A percentile compares a stretch with the other conserved stretches of the same genome.
These are phyloP conservation scores for Brachyptera risi DNA, from an alignment of 2,888 invertebrate species.

Conservation along the genomic window DNA sequence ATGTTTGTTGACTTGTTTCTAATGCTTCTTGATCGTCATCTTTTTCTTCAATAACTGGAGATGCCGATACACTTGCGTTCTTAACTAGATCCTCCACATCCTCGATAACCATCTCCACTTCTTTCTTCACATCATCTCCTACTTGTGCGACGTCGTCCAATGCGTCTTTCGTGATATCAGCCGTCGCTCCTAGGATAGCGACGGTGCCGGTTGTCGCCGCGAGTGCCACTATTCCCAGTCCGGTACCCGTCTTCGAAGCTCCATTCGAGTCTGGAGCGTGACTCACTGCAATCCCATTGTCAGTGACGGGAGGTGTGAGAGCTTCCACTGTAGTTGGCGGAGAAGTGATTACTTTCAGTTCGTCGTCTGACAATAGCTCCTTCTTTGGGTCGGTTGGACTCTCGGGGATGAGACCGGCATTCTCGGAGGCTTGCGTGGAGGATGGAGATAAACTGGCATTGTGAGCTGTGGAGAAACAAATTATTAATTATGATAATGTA, in stretches of 20 bases:
- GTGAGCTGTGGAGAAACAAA: slow-evolving; percentile 27
- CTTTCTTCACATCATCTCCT: not conserved
- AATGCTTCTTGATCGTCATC: too few species aligned
- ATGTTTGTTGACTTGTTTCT: too few species aligned
- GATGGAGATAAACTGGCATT: slow-evolving; percentile 32
- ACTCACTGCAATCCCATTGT: too few species aligned
- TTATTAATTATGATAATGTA: not conserved
- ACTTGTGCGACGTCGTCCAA: not conserved
- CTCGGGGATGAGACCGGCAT: slow-evolving; percentile 21
- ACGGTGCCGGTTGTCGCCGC: slow-evolving; percentile 16
- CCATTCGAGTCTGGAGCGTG: too few species aligned
- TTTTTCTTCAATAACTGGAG: not conserved
- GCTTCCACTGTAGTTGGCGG: slow-evolving; percentile 2
- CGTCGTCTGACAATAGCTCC: slow-evolving; percentile 7
- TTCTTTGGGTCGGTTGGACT: slow-evolving; percentile 2
- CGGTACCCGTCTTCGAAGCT: slow-evolving; percentile 17
- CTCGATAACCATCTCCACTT: not conserved
- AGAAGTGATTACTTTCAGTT: not conserved
- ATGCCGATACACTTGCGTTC: not conserved
- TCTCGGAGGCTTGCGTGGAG: slow-evolving; percentile 32
- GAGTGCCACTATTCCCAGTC: slow-evolving; percentile 15
- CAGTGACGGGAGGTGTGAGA: not conserved
- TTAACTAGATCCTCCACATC: not conserved
- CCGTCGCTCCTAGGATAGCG: slow-evolving; percentile 1
- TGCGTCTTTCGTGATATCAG: not conserved